A percentile compares a stretch with the other conserved stretches of the same genome.
phyloP scores from a whole-genome alignment of 1,140 invertebrate species.

The Neodiprion pinetum region DNA sequence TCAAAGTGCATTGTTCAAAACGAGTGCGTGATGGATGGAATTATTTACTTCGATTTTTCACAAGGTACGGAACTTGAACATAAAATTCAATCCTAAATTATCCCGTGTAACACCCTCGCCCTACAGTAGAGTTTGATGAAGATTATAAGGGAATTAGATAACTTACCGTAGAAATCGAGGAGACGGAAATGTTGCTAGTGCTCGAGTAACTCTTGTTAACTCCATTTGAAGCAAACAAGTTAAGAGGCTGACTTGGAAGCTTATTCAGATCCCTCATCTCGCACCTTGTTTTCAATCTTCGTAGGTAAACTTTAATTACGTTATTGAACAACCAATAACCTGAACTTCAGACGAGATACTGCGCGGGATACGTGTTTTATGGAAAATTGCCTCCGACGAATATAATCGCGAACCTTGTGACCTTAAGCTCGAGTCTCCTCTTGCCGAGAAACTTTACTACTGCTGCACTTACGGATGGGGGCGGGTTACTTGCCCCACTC shows the following conservation, averaged over 20 bases:
- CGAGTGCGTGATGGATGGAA: too few relatives aligned
- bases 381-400: background rate
- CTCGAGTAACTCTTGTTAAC: background rate
- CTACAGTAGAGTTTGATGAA: background rate
- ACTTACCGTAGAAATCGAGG: background rate
- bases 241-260: background rate
- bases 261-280: constrained; percentile 1
- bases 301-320: background rate
- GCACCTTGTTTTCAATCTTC: background rate
- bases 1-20: too few relatives aligned
- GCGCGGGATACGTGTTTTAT: background rate
- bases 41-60: too few relatives aligned
- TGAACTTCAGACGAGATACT: background rate
- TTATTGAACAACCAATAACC: background rate
- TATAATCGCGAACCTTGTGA: too few relatives aligned
- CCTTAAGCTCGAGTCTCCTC: background rate
- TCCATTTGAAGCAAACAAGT: background rate
- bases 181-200: background rate
- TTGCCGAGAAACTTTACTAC: background rate
- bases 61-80: too few relatives aligned
- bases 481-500: background rate
- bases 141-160: background rate
- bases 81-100: too few relatives aligned
- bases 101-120: too few relatives aligned
- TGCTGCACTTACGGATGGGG: background rate